Evolutionary conservation across 2,113 vertebrate species (phyloP).

Genomic region (Gavialis gangeticus): DNA sequence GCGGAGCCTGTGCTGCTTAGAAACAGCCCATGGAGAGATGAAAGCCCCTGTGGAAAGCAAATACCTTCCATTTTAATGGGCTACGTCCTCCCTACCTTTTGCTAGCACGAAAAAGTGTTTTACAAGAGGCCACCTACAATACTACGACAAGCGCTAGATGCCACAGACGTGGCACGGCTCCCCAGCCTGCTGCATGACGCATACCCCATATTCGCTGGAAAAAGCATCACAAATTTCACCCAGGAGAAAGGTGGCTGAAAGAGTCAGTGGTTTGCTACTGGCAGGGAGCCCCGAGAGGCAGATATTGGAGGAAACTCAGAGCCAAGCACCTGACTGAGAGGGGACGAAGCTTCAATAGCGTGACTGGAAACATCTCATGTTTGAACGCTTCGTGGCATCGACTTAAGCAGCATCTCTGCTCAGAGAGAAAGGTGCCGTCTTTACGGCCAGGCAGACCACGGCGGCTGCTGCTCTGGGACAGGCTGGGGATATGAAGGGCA

Average conservation of each 20-base stretch:
- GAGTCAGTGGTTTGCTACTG: not conserved
- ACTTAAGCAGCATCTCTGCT: not conserved
- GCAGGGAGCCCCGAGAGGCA: not conserved
- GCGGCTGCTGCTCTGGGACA: not conserved
- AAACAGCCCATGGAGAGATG: not conserved
- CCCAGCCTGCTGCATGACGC: not conserved
- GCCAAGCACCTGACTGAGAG: not conserved
- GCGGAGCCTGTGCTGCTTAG: not conserved
- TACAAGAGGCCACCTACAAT: not conserved
- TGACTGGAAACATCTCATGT: not conserved
- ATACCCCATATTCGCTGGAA: not conserved
- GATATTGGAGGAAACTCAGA: not conserved
- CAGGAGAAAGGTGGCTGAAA: constrained; percentile 35
- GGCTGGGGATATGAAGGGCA: not conserved
- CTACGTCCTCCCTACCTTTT: constrained; percentile 61
- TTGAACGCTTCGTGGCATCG: not conserved
- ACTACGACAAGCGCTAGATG: not conserved
- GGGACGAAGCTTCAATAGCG: not conserved
- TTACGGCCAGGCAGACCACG: not conserved
- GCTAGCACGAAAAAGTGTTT: not conserved
- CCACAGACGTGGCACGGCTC: constrained; percentile 8
- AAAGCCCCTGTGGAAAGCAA: constrained; percentile 54
- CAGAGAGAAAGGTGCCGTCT: not conserved
- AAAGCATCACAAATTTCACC: rapidly evolving
- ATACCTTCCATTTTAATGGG: constrained; percentile 52